Evolutionary conservation across 2,888 invertebrate genomes (phyloP), one percentile per base, ranked within the genome.

Genomic region (Drosophila subsilvestris): DNA sequence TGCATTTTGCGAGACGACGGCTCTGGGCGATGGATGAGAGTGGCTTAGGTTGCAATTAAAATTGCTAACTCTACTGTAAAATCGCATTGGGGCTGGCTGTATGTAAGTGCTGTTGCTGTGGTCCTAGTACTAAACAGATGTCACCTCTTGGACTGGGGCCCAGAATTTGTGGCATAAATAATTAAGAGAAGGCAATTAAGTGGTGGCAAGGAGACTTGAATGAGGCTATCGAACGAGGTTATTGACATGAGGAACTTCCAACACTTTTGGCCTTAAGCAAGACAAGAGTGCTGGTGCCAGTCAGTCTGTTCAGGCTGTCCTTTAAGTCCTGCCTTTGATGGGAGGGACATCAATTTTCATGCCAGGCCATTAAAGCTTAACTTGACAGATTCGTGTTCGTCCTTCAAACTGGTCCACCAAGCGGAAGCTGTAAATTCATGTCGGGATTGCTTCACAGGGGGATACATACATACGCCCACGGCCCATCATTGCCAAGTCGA

Each of bases 321-420:
- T 58, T 69, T 37, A 53, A 58, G 43, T 37, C 65, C 80, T 86
- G 81, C 83, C 76, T 74, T 76, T 78, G 78, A 86, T 83, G 76
- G 67, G 53, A 55, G 70, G 43, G 29, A 73, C 76, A 86, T 83
- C 76, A 86, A 83, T 75, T 83, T 74, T 59, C 69, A 63, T 70
- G 63, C 53, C 27, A 44, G 14, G 63, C 84, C 65, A 63, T 80
- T 76, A 83, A 78, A 80, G 82, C 83, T 75, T 70, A 66, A 71
- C 69, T 59, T 55, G 73, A 59, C 70, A 62, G 63, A 62, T 67
- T 44, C 56, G 29, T 27, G 48, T n/a, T 56, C n/a, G 78, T 66
- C 75, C 80, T 72, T 78, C 37, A 14, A 37, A n/a, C 37, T 37
- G 37, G 72, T 47, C 63, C 80, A 75, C 70, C 63, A 70, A 80